Conservation (phyloP, 2,888 invertebrate species). For the Phorcus lineatus region DNA sequence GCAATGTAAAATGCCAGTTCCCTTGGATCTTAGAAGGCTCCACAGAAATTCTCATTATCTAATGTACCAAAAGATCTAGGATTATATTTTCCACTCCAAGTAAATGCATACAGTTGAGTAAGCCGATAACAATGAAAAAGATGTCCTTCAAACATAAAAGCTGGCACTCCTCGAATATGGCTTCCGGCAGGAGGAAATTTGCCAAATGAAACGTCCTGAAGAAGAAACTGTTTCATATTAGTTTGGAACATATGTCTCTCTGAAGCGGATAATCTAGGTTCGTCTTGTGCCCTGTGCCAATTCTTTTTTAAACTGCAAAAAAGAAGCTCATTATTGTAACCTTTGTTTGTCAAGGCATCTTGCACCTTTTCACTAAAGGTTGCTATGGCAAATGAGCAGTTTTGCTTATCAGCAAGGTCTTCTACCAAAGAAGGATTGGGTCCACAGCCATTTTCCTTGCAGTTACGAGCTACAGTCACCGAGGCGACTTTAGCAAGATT, state of each 20-base stretch:
- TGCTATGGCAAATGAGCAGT: no score
- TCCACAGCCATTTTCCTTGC: neutral
- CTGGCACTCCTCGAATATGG: neutral
- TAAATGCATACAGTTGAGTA: neutral
- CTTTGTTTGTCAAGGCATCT: neutral
- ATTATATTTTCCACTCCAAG: neutral
- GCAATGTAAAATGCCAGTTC: neutral
- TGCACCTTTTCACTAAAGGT: neutral
- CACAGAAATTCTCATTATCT: neutral
- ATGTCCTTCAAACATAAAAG: neutral
- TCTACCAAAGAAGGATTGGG: no score
- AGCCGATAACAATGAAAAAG: neutral
- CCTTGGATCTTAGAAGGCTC: neutral
- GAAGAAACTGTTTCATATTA: no score
- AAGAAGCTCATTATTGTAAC: neutral
- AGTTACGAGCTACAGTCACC: neutral
- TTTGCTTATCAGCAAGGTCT: no score
- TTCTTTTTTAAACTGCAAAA: neutral
- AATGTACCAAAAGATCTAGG: neutral
- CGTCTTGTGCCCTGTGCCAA: no score
- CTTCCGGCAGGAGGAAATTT: no score
- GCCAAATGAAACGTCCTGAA: no score
- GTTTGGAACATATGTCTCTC: no score
- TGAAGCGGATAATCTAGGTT: no score
- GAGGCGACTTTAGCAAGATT: neutral